phyloP scores from a whole-genome alignment of 1,140 invertebrate genomes.

The Mylabris phalerata region DNA sequence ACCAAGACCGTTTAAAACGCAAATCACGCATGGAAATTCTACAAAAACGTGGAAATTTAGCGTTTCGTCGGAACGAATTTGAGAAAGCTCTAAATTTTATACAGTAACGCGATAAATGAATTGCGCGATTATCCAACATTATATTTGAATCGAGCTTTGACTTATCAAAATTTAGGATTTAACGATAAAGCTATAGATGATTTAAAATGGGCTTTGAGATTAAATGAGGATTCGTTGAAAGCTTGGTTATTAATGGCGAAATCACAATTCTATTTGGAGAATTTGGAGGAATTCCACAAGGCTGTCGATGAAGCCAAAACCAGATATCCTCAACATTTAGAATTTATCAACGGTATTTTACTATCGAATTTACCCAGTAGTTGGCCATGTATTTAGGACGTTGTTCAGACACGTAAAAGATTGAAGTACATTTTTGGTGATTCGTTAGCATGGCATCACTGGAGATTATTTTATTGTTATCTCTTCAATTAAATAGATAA shows the following conservation, averaged over 20 bases:
- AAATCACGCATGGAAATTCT: conserved; percentile 60
- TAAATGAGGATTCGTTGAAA: conserved; percentile 59
- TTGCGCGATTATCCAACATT: no score
- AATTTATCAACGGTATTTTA: neutral
- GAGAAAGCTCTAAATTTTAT: conserved; percentile 65
- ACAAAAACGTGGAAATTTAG: conserved; percentile 58
- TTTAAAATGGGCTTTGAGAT: conserved; percentile 54
- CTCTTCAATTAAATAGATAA: no score
- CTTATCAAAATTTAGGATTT: conserved; percentile 56
- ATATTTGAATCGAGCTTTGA: conserved; percentile 69
- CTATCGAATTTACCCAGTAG: no score
- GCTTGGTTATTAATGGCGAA: conserved; percentile 59
- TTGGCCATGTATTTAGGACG: no score
- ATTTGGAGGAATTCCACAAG: conserved; percentile 47
- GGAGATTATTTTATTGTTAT: no score
- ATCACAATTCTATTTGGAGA: conserved; percentile 49
- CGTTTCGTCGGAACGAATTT: conserved; percentile 59
- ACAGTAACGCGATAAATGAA: conserved; percentile 65
- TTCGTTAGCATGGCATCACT: no score
- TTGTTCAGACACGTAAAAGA: no score
- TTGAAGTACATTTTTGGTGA: no score
- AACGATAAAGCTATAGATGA: conserved; percentile 56
- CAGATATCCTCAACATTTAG: neutral
- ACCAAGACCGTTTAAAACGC: conserved; percentile 55
- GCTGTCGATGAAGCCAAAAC: conserved; percentile 46